Conservation (phyloP, 2,797 vertebrate genomes). For the Pseudochaenichthys georgianus region DNA sequence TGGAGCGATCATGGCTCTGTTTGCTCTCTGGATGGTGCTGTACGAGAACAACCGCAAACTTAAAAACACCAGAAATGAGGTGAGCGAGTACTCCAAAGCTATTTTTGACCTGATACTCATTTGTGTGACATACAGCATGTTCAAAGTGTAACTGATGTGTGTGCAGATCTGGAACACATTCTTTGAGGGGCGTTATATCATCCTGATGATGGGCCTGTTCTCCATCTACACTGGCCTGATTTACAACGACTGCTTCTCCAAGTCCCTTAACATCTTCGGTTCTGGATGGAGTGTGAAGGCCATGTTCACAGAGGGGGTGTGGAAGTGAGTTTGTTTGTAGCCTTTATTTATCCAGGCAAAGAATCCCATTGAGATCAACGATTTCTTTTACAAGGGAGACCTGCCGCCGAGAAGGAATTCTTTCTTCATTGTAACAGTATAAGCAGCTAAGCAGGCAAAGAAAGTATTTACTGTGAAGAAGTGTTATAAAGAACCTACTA, state of each 20-base stretch:
- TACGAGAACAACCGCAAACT: slow-evolving; percentile 92
- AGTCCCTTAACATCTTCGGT: slow-evolving; percentile 94
- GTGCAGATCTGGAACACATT: slow-evolving; percentile 93
- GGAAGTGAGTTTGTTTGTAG: slow-evolving; percentile 85
- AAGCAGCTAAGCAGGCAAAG: neutral
- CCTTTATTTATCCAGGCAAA: too few relatives aligned
- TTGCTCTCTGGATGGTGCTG: slow-evolving; percentile 91
- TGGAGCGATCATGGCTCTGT: slow-evolving; percentile 92
- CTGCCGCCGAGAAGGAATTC: neutral
- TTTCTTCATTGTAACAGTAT: neutral
- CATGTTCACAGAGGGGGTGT: slow-evolving; percentile 84
- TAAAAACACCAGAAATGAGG: slow-evolving; percentile 91
- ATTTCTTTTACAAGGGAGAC: too few relatives aligned
- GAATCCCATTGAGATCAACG: too few relatives aligned
- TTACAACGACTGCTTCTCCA: slow-evolving; percentile 99
- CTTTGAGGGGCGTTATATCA: slow-evolving; percentile 96
- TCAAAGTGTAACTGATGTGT: slow-evolving; percentile 5
- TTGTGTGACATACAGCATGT: neutral
- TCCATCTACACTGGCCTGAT: slow-evolving; percentile 97
- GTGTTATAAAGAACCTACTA: neutral
- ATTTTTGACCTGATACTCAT: neutral
- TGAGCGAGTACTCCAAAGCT: slow-evolving; percentile 45
- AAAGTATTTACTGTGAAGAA: neutral
- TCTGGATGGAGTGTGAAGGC: slow-evolving; percentile 92
- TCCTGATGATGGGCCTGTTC: slow-evolving; percentile 97